phyloP scores from a whole-genome alignment of 2,888 invertebrate species.

The Caenorhabditis plicata region DNA sequence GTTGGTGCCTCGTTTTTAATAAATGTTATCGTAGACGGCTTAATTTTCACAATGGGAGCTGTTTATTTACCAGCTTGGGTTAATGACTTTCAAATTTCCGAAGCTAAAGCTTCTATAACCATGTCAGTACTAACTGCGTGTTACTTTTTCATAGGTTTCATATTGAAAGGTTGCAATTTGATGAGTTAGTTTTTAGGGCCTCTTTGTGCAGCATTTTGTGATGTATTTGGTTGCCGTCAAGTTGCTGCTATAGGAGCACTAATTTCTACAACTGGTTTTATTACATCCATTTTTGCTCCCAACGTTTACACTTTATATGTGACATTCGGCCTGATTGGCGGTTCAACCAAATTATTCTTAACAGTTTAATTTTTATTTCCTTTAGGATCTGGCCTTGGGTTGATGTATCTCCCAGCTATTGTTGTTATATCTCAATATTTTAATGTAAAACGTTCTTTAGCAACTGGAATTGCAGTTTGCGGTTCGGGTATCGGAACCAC shows the following conservation, averaged over 20 bases:
- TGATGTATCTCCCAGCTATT: conserved; percentile 95
- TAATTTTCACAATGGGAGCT: conserved; percentile 68
- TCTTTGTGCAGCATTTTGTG: conserved; percentile 88
- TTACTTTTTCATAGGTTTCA: conserved; percentile 84
- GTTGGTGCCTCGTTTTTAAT: conserved; percentile 94
- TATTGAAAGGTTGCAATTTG: background rate
- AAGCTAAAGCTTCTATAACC: conserved; percentile 83
- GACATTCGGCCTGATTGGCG: conserved; percentile 86
- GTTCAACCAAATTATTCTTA: no score
- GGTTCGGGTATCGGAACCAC: conserved; percentile 95
- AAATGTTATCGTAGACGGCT: conserved; percentile 94
- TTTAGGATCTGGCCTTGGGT: conserved; percentile 86
- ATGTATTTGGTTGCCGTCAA: conserved; percentile 86
- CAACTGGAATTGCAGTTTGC: conserved; percentile 89
- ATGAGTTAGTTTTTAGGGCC: conserved; percentile 76
- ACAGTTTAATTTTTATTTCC: no score
- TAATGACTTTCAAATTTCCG: conserved; percentile 80
- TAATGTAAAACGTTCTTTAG: conserved; percentile 86
- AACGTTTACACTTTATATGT: conserved; percentile 74
- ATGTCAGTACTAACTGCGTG: conserved; percentile 91
- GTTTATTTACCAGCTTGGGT: conserved; percentile 67
- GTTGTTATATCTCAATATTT: conserved; percentile 97
- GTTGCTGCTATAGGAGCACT: conserved; percentile 86
- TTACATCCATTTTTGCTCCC: conserved; percentile 79
- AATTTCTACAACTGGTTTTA: conserved; percentile 76